These are phyloP conservation scores for Hypotaenidia okinawae DNA, from an alignment of 2,797 vertebrate species.

Conservation along the genomic window DNA sequence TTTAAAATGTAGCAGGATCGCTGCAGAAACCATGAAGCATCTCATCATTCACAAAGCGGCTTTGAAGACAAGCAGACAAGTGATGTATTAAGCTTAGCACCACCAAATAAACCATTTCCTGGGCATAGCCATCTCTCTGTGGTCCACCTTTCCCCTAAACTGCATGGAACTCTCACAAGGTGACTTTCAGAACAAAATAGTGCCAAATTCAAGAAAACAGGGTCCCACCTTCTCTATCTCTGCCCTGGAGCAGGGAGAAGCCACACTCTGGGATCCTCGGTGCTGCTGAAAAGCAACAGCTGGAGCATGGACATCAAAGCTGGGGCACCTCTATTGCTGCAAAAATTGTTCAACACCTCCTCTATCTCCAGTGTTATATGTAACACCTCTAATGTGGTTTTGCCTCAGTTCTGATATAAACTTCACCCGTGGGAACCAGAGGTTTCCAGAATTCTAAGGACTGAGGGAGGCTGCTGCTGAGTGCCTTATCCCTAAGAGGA, in stretches of 20 bases:
- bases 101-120: not conserved
- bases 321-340: not conserved
- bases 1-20: not conserved
- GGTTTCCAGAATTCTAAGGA: not conserved
- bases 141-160: not conserved
- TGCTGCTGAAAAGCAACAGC: not conserved
- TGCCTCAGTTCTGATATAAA: not conserved
- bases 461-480: not conserved
- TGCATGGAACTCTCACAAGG: not conserved
- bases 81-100: not conserved
- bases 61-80: not conserved
- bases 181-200: not conserved
- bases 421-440: not conserved
- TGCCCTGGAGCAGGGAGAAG: not conserved
- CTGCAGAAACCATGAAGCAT: not conserved
- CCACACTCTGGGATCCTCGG: not conserved
- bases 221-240: no score
- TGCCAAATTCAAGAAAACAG: not conserved
- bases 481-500: no score
- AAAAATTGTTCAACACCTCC: no score
- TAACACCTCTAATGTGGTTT: not conserved
- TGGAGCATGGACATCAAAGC: not conserved
- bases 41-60: not conserved
- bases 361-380: rapidly evolving
- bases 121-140: no score